phyloP scores from a whole-genome alignment of 2,888 invertebrate genomes.

The Itoplectis maculator region DNA sequence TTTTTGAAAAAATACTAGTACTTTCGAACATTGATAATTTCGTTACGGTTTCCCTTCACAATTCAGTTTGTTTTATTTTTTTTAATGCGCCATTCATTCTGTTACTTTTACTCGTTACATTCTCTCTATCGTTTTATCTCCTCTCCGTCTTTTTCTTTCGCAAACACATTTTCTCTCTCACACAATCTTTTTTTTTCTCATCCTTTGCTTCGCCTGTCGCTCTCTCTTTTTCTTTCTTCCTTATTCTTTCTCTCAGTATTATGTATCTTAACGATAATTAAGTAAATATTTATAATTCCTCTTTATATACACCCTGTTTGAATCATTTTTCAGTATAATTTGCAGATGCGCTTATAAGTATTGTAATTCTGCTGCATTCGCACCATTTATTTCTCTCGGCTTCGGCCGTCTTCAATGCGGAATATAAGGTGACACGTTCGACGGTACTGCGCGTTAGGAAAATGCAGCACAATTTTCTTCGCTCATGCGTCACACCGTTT shows the following conservation, averaged over 20 bases:
- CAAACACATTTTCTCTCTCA: conserved; percentile 35
- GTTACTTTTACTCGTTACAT: conserved; percentile 14
- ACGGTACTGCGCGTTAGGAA: not conserved
- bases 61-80: conserved; percentile 50
- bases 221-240: conserved; percentile 29
- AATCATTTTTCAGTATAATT: conserved; percentile 63
- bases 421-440: conserved; percentile 22
- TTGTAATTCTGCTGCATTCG: conserved; percentile 30
- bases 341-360: conserved; percentile 36
- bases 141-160: no score
- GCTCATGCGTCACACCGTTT: conserved; percentile 1
- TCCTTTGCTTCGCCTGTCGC: conserved; percentile 10
- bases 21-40: conserved; percentile 68
- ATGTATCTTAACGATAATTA: conserved; percentile 81
- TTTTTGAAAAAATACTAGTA: conserved; percentile 70
- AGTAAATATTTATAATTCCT: conserved; percentile 83
- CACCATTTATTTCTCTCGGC: conserved; percentile 28
- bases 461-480: conserved; percentile 19
- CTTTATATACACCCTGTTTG: conserved; percentile 84
- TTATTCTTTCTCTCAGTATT: conserved; percentile 68
- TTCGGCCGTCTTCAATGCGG: not conserved
- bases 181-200: not conserved
- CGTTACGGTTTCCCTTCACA: conserved; percentile 46
- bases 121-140: no score
- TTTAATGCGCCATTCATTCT: conserved; percentile 52